Conservation (phyloP, 1,140 invertebrate species). For the Meteorus sp. region DNA sequence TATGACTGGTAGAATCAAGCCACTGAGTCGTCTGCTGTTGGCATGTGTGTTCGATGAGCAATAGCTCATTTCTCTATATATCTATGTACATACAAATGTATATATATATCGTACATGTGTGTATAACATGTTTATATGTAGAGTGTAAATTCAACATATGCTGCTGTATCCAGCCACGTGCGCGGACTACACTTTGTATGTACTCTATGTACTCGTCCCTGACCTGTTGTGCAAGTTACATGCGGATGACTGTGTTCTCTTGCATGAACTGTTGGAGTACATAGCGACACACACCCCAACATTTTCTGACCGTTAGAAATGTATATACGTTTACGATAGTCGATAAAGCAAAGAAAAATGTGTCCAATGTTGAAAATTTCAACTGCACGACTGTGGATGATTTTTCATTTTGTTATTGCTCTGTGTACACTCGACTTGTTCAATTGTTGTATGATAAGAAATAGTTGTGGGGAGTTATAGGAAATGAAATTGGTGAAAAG, state of each 20-base stretch:
- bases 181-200: not conserved
- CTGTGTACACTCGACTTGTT: slow-evolving; percentile 4
- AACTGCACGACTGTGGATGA: not conserved
- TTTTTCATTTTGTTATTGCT: not conserved
- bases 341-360: slow-evolving; percentile 8
- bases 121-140: not conserved
- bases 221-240: slow-evolving; percentile 13
- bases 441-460: slow-evolving; percentile 7
- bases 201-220: slow-evolving; percentile 9
- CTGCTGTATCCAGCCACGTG: no score
- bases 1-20: no score
- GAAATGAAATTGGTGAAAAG: not conserved
- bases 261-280: slow-evolving; percentile 13
- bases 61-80: no score
- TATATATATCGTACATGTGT: no score
- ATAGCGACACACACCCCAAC: no score
- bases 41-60: no score
- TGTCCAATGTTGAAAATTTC: slow-evolving; percentile 2
- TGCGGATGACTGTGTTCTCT: slow-evolving; percentile 7
- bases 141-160: no score
- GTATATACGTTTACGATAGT: slow-evolving; percentile 2
- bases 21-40: no score
- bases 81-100: no score
- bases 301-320: no score
- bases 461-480: slow-evolving; percentile 1